phyloP scores from a whole-genome alignment of 2,797 vertebrate genomes.

The Pyrrhura leucotis region DNA sequence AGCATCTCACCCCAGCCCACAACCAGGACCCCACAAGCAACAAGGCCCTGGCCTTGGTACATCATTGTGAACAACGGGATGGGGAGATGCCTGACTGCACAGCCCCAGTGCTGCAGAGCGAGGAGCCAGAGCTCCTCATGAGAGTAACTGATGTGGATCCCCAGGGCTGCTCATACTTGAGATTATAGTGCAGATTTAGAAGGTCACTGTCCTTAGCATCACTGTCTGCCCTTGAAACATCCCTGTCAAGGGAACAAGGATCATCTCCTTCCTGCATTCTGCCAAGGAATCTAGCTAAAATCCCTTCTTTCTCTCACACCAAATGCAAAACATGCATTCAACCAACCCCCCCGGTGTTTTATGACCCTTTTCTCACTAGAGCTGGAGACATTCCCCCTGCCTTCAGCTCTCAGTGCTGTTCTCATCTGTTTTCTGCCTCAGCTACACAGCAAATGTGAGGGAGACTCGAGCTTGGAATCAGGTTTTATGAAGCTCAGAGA shows the following conservation, averaged over 20 bases:
- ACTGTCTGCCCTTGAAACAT: neutral
- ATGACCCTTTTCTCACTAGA: neutral
- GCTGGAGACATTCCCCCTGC: neutral
- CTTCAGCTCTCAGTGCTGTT: neutral
- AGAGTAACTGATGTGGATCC: neutral
- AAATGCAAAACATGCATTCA: neutral
- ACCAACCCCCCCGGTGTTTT: neutral
- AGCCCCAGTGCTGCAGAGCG: neutral
- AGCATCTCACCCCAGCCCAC: accelerated
- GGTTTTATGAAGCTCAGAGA: neutral
- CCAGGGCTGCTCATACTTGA: accelerated
- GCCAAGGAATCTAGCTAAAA: neutral
- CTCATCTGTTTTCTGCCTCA: neutral
- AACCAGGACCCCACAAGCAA: accelerated
- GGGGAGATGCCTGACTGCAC: accelerated
- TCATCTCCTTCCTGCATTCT: neutral
- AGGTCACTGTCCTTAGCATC: neutral
- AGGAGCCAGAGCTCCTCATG: neutral
- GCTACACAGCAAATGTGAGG: neutral
- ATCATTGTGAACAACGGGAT: accelerated
- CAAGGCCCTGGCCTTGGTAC: accelerated
- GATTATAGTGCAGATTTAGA: neutral
- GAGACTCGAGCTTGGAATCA: neutral
- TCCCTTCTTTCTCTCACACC: neutral
- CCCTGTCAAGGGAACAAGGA: neutral